Conservation (phyloP, 1,140 invertebrate species). For the Kradibia gibbosae region DNA sequence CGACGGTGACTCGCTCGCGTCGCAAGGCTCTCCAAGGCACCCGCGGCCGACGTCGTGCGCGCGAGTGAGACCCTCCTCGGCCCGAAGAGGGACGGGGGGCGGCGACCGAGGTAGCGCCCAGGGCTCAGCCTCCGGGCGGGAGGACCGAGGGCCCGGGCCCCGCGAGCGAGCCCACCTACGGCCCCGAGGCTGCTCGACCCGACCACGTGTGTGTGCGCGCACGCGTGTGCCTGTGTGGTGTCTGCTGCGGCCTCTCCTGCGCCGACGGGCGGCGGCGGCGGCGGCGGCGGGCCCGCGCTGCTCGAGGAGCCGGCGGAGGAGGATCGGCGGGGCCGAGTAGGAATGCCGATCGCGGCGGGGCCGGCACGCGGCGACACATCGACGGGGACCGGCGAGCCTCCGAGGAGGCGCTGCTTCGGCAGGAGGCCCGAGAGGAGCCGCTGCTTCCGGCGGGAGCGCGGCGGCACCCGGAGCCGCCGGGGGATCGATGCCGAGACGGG, state of each 20-base stretch:
- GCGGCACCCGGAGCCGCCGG: constrained; percentile 26
- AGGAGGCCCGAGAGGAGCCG: background rate
- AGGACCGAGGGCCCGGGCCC: background rate
- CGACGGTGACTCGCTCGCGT: constrained; percentile 11
- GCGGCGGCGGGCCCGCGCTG: background rate
- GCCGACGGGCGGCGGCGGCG: too few species aligned
- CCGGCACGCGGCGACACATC: background rate
- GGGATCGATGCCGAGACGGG: constrained; percentile 53
- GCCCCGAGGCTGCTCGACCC: background rate
- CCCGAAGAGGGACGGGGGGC: background rate
- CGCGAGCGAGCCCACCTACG: background rate
- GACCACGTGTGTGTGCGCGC: constrained; percentile 7
- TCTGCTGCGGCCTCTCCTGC: background rate
- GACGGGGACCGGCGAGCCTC: background rate
- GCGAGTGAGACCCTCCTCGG: background rate
- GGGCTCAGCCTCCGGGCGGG: background rate
- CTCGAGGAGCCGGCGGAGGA: background rate
- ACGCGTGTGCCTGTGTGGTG: background rate
- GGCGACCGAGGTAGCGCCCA: too few species aligned
- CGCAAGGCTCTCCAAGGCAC: constrained; percentile 37
- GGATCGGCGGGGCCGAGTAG: background rate
- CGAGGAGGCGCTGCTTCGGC: background rate
- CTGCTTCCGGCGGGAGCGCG: background rate
- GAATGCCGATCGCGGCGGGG: constrained; percentile 25
- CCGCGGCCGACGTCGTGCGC: constrained; percentile 17